phyloP scores from a whole-genome alignment of 2,113 vertebrate genomes.

The Calyptomena viridis region DNA sequence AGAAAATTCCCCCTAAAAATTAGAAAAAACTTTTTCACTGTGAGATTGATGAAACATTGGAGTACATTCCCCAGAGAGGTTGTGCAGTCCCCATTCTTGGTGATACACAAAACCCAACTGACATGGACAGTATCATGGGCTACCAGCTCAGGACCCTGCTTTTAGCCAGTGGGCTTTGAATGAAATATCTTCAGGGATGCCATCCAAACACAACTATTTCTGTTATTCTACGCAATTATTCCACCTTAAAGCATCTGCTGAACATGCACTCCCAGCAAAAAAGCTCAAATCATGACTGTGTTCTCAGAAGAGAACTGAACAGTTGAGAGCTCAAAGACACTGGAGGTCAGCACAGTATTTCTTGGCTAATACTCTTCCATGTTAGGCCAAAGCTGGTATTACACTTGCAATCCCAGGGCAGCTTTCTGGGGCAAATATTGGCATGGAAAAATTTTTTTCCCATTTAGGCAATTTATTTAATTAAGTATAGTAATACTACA shows the following conservation, averaged over 20 bases:
- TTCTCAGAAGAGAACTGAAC: not conserved
- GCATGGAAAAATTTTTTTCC: not conserved
- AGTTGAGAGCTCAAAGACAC: not conserved
- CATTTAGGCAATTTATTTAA: not conserved
- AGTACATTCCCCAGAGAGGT: not conserved
- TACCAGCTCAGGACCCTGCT: not conserved
- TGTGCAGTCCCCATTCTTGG: not conserved
- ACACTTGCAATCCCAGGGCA: fast-evolving
- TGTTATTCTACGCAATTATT: not conserved
- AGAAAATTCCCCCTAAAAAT: not conserved
- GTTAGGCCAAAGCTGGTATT: not conserved
- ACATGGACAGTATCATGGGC: not conserved
- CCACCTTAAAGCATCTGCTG: not conserved
- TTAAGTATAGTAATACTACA: not conserved
- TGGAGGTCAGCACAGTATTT: not conserved
- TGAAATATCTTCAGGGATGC: not conserved
- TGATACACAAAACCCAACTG: not conserved
- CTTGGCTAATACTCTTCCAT: not conserved
- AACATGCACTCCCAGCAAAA: not conserved
- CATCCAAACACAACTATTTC: not conserved
- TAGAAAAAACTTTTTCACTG: not conserved
- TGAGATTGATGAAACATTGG: not conserved
- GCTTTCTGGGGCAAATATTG: not conserved
- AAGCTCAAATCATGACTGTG: not conserved
- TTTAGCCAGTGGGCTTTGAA: not conserved